Evolutionary conservation across 2,797 vertebrate species (phyloP), one percentile per base, ranked within the genome.

Genomic region (Danio albolineatus): DNA sequence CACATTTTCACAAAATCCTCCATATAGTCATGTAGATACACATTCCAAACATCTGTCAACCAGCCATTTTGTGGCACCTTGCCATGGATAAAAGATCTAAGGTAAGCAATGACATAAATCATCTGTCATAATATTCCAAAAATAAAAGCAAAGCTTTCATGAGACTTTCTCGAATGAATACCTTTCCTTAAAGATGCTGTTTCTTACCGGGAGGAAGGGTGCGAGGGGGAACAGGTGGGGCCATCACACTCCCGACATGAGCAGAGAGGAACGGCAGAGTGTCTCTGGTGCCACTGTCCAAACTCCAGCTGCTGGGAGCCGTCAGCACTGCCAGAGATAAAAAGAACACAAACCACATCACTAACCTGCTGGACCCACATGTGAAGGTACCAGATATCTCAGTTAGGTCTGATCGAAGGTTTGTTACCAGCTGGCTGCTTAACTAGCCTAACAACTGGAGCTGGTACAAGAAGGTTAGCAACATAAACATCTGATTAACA

Each of bases 271-370:
- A 95, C 74, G 94, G 94, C 86, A 95, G 90, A 49, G 94, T 89
- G 84, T 96, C 95, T 87, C 89, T 89, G 86, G 94, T 95, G 85
- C 94, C 94, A 48, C 96, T 98, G 91, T 99, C 98, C 91, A 98
- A 92, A 93, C 95, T 97, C 98, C 97, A 99, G 93, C 96, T 97
- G 90, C 95, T 96, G 87, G 96, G 94, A 71, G 95, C 95, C 84
- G 97, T 95, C 90, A 97, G 96, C 78, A 93, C 96, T 97, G 91
- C 88, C 73, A 56, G 83, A 91, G 86, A 88, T 17, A 49, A 14
- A 12, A 36, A 16, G 53, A 19, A 19, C 7, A 5, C 28, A 71
- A 81, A 19, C 19, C 7, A 5, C 28, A 71, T 81, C 14, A 53
- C 53, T 72, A 5, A 62, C 4, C 19, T 4, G 41, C 9, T 44